Evolutionary conservation across 2,113 vertebrate species (phyloP).

Genomic region (Pitta sordida): DNA sequence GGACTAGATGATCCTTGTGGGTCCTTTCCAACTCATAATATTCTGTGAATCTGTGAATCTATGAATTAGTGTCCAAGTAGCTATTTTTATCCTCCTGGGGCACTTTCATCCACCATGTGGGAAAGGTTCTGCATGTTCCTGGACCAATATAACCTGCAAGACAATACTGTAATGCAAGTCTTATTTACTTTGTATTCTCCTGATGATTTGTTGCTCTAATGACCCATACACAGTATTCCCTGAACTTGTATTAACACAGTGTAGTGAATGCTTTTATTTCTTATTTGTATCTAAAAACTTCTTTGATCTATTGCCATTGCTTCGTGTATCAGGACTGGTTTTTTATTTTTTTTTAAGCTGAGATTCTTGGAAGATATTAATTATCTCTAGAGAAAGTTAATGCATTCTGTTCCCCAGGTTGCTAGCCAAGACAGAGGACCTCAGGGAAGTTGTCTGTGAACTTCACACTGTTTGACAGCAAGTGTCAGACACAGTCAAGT

Average conservation of each 20-base stretch:
- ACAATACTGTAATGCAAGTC: background rate
- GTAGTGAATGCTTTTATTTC: background rate
- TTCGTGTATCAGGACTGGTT: background rate
- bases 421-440: background rate
- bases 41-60: too few species aligned
- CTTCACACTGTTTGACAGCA: background rate
- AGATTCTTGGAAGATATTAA: background rate
- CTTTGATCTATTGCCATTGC: background rate
- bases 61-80: background rate
- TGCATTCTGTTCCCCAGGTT: background rate
- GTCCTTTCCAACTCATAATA: too few species aligned
- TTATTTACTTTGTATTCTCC: background rate
- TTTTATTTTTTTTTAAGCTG: background rate
- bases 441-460: background rate
- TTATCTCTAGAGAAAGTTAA: background rate
- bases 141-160: background rate
- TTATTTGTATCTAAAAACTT: background rate
- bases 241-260: background rate
- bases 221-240: accelerated
- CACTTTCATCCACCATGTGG: background rate
- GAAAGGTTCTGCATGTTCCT: background rate
- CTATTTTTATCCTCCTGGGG: accelerated
- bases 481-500: background rate
- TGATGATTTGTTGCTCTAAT: background rate
- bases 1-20: too few species aligned